A percentile compares a stretch with the other conserved stretches of the same genome.
Evolutionary conservation across 2,113 vertebrate genomes (phyloP).

Genomic region (Nycticryphes semicollaris): DNA sequence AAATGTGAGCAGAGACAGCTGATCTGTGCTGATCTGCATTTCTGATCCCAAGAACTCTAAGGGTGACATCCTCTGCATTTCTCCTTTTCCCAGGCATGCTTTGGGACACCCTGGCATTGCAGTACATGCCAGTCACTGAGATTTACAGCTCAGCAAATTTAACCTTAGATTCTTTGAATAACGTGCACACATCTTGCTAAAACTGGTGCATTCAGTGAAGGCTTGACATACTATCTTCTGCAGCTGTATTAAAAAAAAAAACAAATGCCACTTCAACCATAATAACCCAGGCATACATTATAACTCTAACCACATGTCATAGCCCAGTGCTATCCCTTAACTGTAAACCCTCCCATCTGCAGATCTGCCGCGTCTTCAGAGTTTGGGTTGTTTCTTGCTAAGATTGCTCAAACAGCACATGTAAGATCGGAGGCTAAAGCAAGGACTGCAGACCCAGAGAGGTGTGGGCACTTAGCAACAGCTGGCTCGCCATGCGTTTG

Average conservation of each 20-base stretch:
- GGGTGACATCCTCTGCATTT: neutral
- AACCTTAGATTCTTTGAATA: constrained; percentile 37
- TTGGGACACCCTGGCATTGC: neutral
- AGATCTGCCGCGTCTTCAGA: neutral
- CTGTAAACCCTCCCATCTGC: constrained; percentile 42
- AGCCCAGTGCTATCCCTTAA: constrained; percentile 43
- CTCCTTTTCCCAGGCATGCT: neutral
- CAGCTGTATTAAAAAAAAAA: neutral
- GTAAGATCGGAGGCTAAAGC: neutral
- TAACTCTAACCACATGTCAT: constrained; percentile 43
- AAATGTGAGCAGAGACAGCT: neutral
- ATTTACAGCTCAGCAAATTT: constrained; percentile 36
- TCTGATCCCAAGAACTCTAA: neutral
- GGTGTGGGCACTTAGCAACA: neutral
- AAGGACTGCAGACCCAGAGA: neutral
- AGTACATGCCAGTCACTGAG: neutral
- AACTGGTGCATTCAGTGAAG: neutral
- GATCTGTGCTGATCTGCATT: neutral
- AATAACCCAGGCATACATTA: constrained; percentile 1
- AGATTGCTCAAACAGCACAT: neutral
- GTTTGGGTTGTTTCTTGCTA: neutral
- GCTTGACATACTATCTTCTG: neutral
- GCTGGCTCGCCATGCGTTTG: rapidly evolving
- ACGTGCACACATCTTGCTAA: neutral
- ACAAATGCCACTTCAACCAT: neutral